phyloP scores from a whole-genome alignment of 53 echinoderm and acorn worm genomes.

The Stichopus horrens region DNA sequence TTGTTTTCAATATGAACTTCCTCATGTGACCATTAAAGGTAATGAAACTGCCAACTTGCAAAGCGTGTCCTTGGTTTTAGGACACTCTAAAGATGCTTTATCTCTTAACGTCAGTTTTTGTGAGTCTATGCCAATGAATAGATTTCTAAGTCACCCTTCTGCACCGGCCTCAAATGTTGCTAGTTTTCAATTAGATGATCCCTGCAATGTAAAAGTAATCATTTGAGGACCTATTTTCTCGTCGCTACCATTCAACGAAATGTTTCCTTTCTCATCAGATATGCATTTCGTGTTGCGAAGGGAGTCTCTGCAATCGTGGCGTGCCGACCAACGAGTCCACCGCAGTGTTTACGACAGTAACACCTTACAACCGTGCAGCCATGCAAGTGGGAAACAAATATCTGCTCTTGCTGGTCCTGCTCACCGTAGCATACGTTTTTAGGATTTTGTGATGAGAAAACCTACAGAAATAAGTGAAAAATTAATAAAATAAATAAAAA shows the following conservation, averaged over 20 bases:
- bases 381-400: not conserved
- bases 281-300: slow-evolving; percentile 92
- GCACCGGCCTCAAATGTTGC: too few relatives aligned
- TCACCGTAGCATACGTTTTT: slow-evolving; percentile 37
- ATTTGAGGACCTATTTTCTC: not conserved
- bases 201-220: not conserved
- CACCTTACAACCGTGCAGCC: slow-evolving; percentile 66
- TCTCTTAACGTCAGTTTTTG: too few relatives aligned
- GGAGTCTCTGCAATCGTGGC: slow-evolving; percentile 72
- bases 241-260: not conserved
- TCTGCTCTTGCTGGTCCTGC: not conserved
- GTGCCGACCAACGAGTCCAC: slow-evolving; percentile 76
- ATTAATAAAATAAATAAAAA: not conserved
- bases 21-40: too few relatives aligned
- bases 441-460: slow-evolving; percentile 8
- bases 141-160: too few relatives aligned
- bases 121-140: too few relatives aligned
- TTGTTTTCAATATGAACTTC: too few relatives aligned
- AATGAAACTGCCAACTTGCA: too few relatives aligned
- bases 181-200: too few relatives aligned
- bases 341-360: slow-evolving; percentile 72
- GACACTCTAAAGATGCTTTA: too few relatives aligned
- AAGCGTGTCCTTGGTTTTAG: too few relatives aligned
- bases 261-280: slow-evolving; percentile 45
- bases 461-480: not conserved